Evolutionary conservation across 2,888 invertebrate species (phyloP), one percentile per base, ranked within the genome.

Genomic region (Glyphotaelius pellucidus): DNA sequence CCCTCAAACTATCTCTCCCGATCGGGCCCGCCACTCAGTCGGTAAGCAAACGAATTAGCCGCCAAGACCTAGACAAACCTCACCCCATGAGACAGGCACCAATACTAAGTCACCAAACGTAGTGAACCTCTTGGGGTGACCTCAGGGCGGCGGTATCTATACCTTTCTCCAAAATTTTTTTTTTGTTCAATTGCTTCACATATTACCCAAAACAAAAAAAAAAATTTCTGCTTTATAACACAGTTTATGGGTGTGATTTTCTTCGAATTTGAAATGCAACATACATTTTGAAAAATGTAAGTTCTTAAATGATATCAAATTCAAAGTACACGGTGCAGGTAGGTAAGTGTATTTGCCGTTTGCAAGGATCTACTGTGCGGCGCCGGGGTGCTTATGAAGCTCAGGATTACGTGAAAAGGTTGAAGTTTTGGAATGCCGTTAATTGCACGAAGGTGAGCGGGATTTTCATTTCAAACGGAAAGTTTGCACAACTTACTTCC

Each of bases 371-470:
- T 83, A 42, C 42, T 42, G 42, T 9, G 35, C 30, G n/a, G 25
- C 19, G n/a, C 86, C 30, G n/a, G 35, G n/a, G 47, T 30, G 9
- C 19, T 86, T 38, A 67, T 67, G 87, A 30, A 31, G 31, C 52
- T 31, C 32, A 67, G 87, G 87, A 87, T 87, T 87, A 87, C 32
- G 32, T 31, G 31, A 67, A 87, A 87, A 87, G 67, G 87, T 87
- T 52, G 31, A 87, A 87, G 87, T 87, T 87, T 87, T 67, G 87
- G 87, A 87, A 87, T 87, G 87, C 52, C 87, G 87, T 87, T 87
- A 87, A 87, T 87, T 87, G 87, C 87, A 67, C 67, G 67, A 87
- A 87, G 87, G 87, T 87, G 87, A 47, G 87, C 47, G 67, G 87
- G 87, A 87, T 87, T 87, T 86, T 87, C 87, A 67, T 87, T 87